Conservation (phyloP, 2,888 invertebrate species). For the Meghimatium bilineatum region DNA sequence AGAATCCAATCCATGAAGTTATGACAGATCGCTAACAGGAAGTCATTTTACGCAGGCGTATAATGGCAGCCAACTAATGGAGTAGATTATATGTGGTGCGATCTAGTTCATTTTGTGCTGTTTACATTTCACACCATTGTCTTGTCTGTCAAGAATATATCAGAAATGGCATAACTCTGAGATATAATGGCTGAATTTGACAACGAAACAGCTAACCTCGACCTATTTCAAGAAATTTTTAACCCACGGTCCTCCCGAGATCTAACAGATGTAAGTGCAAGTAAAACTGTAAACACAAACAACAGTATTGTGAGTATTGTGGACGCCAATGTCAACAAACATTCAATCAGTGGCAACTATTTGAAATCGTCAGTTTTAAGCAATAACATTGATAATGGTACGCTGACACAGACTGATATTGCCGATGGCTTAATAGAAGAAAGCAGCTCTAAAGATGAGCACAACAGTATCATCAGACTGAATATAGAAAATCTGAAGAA, state of each 20-base stretch:
- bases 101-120: constrained; percentile 1
- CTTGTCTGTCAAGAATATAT: neutral
- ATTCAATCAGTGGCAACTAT: neutral
- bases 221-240: constrained; percentile 28
- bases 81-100: constrained; percentile 1
- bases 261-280: neutral
- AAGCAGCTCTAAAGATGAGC: neutral
- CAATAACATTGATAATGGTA: constrained; percentile 24
- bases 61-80: constrained; percentile 53
- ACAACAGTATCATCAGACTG: neutral
- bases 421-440: neutral
- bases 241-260: constrained; percentile 11
- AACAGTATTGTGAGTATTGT: too few species aligned
- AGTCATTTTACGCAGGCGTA: constrained; percentile 56
- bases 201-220: constrained; percentile 23
- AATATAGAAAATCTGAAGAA: constrained; percentile 33
- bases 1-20: constrained; percentile 47
- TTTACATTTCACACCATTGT: constrained; percentile 3
- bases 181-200: constrained; percentile 35
- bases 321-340: constrained; percentile 14
- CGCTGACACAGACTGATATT: neutral
- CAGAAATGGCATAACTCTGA: constrained; percentile 21
- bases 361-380: constrained; percentile 5
- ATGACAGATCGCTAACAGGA: constrained; percentile 49
- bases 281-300: constrained; percentile 23